These are phyloP conservation scores for Dromiciops gliroides DNA, from an alignment of 2,113 vertebrate species.

Conservation along the genomic window DNA sequence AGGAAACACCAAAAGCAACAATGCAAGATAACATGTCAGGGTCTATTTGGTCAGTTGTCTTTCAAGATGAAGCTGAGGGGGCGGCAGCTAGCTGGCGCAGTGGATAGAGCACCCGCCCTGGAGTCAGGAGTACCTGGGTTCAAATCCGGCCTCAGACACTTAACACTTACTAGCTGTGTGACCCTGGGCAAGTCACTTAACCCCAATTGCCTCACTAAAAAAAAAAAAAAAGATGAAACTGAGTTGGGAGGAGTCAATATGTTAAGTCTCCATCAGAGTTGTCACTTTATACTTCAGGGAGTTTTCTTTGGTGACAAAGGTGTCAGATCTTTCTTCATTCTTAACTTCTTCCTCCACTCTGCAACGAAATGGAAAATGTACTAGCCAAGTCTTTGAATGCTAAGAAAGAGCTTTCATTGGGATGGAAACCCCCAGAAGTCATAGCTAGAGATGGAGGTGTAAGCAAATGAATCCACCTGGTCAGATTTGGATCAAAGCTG, in stretches of 20 bases:
- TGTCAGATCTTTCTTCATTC: conserved; percentile 4
- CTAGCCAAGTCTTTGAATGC: not conserved
- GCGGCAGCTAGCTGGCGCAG: too few relatives aligned
- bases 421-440: not conserved
- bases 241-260: conserved; percentile 33
- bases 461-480: not conserved
- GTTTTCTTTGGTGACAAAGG: conserved; percentile 24
- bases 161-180: too few relatives aligned
- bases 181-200: too few relatives aligned
- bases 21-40: conserved; percentile 32
- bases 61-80: conserved; percentile 47
- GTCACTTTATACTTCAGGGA: conserved; percentile 19
- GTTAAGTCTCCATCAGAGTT: not conserved
- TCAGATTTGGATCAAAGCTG: conserved; percentile 32
- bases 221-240: conserved; percentile 42
- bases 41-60: conserved; percentile 18
- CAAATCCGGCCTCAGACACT: too few relatives aligned
- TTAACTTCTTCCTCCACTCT: conserved; percentile 20
- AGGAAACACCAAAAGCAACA: conserved; percentile 38
- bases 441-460: not conserved
- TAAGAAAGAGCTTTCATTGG: not conserved
- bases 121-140: too few relatives aligned
- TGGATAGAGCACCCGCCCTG: too few relatives aligned
- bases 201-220: too few relatives aligned
- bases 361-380: not conserved